Base-by-base conservation (phyloP, 2,888 invertebrate genomes). In the Yponomeuta cagnagella region DNA sequence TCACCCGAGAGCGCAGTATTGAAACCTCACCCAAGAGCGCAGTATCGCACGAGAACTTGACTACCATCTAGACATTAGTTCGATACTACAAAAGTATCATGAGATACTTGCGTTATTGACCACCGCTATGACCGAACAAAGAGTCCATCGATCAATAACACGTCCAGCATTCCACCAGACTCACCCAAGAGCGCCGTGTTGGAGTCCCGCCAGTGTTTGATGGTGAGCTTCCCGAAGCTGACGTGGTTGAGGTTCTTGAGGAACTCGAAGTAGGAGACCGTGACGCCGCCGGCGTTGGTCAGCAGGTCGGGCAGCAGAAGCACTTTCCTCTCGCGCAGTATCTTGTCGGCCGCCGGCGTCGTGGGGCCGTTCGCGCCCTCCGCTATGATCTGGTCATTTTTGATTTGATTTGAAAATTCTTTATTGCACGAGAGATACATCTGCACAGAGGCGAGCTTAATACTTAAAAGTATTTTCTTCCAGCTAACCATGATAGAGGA, bases 361-460 rank as follows among this genome's bases (percentile, higher is more conserved):
- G 95, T 96, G n/a, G 98, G 98, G 0, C 97, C 98, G 87, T 98
- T 98, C 70, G 98, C 97, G 75, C 97, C 98, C 86, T 98, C 97
- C 48, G 95, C 96, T 78, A 98, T 94, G 72, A 97, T 94, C 96
- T 96, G 75, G 5, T 33, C 23, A 23, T 23, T 23, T 23, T 23
- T 23, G 0, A 23, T 23, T 23, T 23, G 23, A 23, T 23, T 23
- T 23, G 23, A 23, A 23, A 23, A 23, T 23, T 23, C 23, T 23
- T 23, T 23, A 23, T 23, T 23, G 23, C 23, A 23, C 23, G 23
- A 23, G 23, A 23, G 23, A 23, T 23, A 23, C 23, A 23, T 23
- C 23, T 23, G 23, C 23, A 23, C 23, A 23, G 23, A 23, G 23
- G 23, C 23, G 23, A 23, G 23, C 23, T 23, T 23, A 23, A 23